phyloP scores from a whole-genome alignment of 2,797 vertebrate species.

The Simalia tracyae region DNA sequence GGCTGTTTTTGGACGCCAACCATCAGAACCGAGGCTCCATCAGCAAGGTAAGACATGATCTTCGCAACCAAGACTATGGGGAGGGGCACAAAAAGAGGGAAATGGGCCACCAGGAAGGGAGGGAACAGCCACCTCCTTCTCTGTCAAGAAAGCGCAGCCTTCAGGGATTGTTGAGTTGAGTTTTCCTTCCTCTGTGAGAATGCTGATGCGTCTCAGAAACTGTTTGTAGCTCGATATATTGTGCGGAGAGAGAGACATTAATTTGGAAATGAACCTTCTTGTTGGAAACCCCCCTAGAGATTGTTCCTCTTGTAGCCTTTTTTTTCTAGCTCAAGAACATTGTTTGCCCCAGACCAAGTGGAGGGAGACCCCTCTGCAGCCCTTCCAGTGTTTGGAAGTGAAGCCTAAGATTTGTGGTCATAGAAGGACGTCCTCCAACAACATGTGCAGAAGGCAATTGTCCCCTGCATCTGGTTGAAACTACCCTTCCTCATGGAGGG shows the following conservation, averaged over 20 bases:
- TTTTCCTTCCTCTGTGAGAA: neutral
- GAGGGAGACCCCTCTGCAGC: neutral
- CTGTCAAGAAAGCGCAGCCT: neutral
- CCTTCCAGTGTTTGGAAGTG: neutral
- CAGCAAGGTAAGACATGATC: conserved; percentile 62
- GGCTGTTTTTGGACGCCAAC: neutral
- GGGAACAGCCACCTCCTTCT: neutral
- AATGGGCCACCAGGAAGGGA: neutral
- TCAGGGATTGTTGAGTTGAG: too few relatives aligned
- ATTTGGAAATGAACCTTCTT: neutral
- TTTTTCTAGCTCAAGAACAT: neutral
- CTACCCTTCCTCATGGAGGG: neutral
- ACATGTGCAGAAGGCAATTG: too few relatives aligned
- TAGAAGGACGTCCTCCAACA: neutral
- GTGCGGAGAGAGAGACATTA: fast-evolving
- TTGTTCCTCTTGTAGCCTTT: neutral
- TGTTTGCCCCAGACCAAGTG: neutral
- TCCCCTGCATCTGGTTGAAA: neutral
- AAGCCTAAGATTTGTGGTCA: neutral
- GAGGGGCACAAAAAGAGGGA: neutral
- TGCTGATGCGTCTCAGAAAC: neutral
- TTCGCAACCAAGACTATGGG: fast-evolving
- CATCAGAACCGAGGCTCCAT: neutral
- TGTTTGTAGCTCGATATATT: neutral
- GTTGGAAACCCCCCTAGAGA: fast-evolving